Evolutionary conservation across 2,113 vertebrate genomes (phyloP), one percentile per base, ranked within the genome.

Genomic region (Nematolebias whitei): DNA sequence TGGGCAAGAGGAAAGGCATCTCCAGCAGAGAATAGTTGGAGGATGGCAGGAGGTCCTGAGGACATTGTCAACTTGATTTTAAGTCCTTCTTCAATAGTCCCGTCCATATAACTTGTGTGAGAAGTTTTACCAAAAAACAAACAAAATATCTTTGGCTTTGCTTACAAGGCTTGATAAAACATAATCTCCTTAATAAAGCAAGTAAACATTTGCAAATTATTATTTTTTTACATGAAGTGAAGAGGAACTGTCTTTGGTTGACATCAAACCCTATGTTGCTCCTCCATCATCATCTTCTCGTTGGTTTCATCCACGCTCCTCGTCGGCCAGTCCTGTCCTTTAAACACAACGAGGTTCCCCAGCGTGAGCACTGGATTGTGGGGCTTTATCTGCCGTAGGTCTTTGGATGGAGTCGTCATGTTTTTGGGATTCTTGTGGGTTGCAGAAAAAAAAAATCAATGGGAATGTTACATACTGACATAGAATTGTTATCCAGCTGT

Each of bases 351-450:
- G 0, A 0, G 0, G 1, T 43, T 14, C 32, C 84, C 90, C 61
- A 94, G 35, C 0, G 76, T 91, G 47, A 94, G 85, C 4, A 47
- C 22, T 0, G 93, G 90, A n/a, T 77, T 87, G 62, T 89, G 40
- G 2, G 92, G 91, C 13, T 3, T 24, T 20, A 74, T 63, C 84
- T 93, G 92, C 7, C 79, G 87, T 53, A 93, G 89, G 24, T 91
- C 88, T 8, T 63, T 64, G 49, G 91, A 92, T 0, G 93, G 74
- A 0, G 24, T 68, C 0, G 41, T 76, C 83, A 90, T 84, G 48
- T 63, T 59, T 0, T 14, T 0, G 1, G 2, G 2, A 60, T 79
- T 69, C 90, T 92, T 78, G 38, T 59, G 6, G 32, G 5, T 44
- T 44, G 15, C 40, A 43, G 4, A 43, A 43, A 44, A 18, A 44